Conservation (phyloP, 2,888 invertebrate genomes). For the Thyatira batis region DNA sequence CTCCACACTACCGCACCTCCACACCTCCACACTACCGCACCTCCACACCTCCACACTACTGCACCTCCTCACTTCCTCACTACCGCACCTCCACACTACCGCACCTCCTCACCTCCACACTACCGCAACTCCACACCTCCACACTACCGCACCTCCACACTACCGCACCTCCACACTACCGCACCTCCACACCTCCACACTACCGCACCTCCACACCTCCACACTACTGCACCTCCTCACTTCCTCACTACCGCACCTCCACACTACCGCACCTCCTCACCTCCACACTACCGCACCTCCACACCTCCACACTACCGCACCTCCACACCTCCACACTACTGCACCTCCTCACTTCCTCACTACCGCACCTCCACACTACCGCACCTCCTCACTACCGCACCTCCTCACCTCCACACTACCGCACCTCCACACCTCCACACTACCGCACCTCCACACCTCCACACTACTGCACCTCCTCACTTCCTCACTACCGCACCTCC, state of each 20-base stretch:
- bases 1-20: background rate
- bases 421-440: background rate
- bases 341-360: too few species aligned
- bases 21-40: too few species aligned
- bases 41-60: background rate
- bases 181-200: too few species aligned
- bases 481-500: too few species aligned
- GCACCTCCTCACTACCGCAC: too few species aligned
- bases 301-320: background rate
- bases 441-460: too few species aligned
- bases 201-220: background rate
- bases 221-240: too few species aligned
- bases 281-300: too few species aligned
- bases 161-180: background rate
- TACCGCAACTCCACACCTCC: background rate
- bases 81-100: background rate
- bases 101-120: too few species aligned
- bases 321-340: background rate
- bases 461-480: background rate
- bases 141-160: conserved; percentile 11
- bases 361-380: background rate
- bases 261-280: background rate
- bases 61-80: background rate
- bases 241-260: background rate
- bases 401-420: too few species aligned